Evolutionary conservation across 2,888 invertebrate species (phyloP), one percentile per base, ranked within the genome.

Genomic region (Drosophila dives): DNA sequence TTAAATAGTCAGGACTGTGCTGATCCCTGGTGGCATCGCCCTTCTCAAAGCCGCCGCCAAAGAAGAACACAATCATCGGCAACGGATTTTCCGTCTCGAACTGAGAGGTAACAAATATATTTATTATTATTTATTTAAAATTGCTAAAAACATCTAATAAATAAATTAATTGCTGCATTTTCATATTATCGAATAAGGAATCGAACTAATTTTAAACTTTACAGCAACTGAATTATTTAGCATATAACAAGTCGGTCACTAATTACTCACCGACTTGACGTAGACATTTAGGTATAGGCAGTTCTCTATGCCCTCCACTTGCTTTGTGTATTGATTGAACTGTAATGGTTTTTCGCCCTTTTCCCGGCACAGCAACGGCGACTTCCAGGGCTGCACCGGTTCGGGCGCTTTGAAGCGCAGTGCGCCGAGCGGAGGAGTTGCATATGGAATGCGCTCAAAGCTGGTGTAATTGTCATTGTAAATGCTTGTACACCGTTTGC

Each of bases 271-370:
- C 75, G 89, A 69, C 71, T 91, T 92, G 1, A 83, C 81, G 58
- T 90, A 93, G 0, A 94, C 91, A 88, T 94, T 94, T 3, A 94
- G 81, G 78, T 93, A 93, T 1, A 94, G 88, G 67, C 94, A 94
- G 75, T 94, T 94, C 86, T 95, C 94, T 6, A 91, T 88, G 4
- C 94, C 94, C 6, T 86, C 78, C n/a, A 81, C 69, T 10, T 80
- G 58, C 23, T 92, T 82, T n/a, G 91, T 81, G 15, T 90, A 73
- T 2, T 86, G 67, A 74, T 93, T 90, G 26, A 73, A 86, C 67
- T 94, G 93, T 48, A 92, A 71, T 26, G 92, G 92, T 49, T 90
- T 83, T 8, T 83, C 93, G 64, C 90, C 89, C 72, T 91, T 86
- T 45, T 81, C 68, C 0, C 92, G 91, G 12, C 93, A 93, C 71